Evolutionary conservation across 2,797 vertebrate species (phyloP), one percentile per base, ranked within the genome.

Genomic region (Epinephelus malabaricus): DNA sequence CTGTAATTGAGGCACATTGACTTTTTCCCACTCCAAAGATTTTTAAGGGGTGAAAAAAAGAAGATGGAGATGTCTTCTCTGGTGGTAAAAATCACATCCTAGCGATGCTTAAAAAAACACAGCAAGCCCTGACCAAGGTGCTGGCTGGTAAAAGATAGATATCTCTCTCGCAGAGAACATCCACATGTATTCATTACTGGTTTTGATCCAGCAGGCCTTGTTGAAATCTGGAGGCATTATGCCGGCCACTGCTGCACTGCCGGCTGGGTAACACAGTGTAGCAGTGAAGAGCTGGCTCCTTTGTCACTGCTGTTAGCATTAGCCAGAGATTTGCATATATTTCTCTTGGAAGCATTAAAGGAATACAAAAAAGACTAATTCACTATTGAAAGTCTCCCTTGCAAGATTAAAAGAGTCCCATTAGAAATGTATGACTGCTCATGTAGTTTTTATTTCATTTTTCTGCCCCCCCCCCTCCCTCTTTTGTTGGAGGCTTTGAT

Each of bases 251-350:
- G 86, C 88, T 83, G 83, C 90, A 85, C 86, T 69, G 82, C 78
- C 73, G 85, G 79, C 89, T 92, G 85, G 78, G 78, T 93, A 88
- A 89, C 88, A 80, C 82, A 81, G 88, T 78, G 83, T 86, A 86
- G 88, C 86, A 76, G 86, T 69, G 84, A 76, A 93, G 92, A 93
- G 92, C 91, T 86, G 90, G 87, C 89, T 94, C 93, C 90, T 95
- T 96, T 96, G 95, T 95, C 91, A 88, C 89, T 86, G 85, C 94
- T 93, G 94, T 93, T 95, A 95, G 94, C 94, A 95, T 95, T 95
- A 95, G 94, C 90, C 86, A 75, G 91, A 95, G 95, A 96, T 96
- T 95, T 96, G 95, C 95, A 96, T 96, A 96, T 90, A 95, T 95
- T 96, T 96, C 92, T 93, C 88, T 95, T 89, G 90, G 94, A 95